phyloP scores from a whole-genome alignment of 1,140 invertebrate genomes.

The Pseudomyrmex pallidus region DNA sequence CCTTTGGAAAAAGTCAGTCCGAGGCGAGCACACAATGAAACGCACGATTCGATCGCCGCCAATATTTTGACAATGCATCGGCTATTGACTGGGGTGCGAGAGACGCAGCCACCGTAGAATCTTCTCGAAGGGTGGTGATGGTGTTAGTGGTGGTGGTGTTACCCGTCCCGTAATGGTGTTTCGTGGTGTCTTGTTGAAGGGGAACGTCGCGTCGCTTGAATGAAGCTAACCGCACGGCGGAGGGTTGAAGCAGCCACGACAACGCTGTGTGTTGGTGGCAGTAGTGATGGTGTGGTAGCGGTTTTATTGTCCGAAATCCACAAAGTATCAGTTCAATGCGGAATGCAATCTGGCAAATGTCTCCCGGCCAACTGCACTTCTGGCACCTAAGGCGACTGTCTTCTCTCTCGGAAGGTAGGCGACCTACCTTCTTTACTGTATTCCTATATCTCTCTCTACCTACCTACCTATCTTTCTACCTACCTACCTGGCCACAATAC shows the following conservation, averaged over 20 bases:
- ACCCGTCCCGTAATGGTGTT: conserved; percentile 2
- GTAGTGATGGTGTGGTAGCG: conserved; percentile 38
- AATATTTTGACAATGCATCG: conserved; percentile 85
- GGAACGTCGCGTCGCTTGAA: conserved; percentile 60
- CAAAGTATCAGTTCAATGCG: conserved; percentile 77
- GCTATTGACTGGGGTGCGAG: conserved; percentile 73
- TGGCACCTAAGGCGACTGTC: conserved; percentile 45
- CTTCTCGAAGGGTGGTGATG: conserved; percentile 50
- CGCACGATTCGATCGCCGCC: conserved; percentile 79
- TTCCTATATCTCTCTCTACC: not conserved
- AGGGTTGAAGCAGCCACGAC: conserved; percentile 63
- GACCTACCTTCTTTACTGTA: conserved; percentile 14
- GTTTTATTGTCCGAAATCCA: conserved; percentile 81
- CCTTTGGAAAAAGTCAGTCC: conserved; percentile 79
- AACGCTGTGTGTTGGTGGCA: conserved; percentile 48
- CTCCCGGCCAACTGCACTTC: conserved; percentile 71
- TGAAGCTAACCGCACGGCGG: conserved; percentile 63
- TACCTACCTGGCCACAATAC: conserved; percentile 79
- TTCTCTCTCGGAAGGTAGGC: no score
- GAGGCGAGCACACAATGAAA: conserved; percentile 77
- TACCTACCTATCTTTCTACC: not conserved
- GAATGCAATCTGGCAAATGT: conserved; percentile 80
- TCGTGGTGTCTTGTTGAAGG: conserved; percentile 64
- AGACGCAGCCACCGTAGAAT: conserved; percentile 63
- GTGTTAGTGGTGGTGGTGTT: not conserved